Conservation (phyloP, 2,888 invertebrate species). For the Stictocephala bisonia region DNA sequence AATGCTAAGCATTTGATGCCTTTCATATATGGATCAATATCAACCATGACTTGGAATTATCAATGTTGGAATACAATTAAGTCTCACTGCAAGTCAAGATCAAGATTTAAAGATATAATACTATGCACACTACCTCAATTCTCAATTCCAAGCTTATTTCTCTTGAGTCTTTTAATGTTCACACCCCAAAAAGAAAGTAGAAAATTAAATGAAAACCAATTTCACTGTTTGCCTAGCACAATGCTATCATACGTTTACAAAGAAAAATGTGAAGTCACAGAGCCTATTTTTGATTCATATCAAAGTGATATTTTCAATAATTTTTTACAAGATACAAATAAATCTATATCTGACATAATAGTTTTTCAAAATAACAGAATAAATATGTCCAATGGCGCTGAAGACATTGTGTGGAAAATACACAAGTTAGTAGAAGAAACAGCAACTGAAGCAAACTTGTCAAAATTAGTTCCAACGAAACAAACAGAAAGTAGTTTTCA, state of each 20-base stretch:
- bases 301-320: neutral
- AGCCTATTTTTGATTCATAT: neutral
- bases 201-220: neutral
- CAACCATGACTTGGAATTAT: neutral
- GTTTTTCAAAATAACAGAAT: neutral
- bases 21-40: conserved; percentile 1
- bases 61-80: neutral
- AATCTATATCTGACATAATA: neutral
- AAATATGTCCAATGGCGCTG: neutral
- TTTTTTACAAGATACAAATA: neutral
- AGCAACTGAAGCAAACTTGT: too few relatives aligned
- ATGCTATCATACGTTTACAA: conserved; percentile 6
- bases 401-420: neutral
- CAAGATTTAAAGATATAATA: neutral
- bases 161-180: neutral
- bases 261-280: conserved; percentile 20
- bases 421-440: neutral
- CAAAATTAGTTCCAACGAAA: too few relatives aligned
- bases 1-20: neutral
- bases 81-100: neutral
- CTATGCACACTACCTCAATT: neutral
- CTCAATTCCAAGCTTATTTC: neutral
- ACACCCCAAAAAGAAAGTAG: neutral
- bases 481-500: too few relatives aligned
- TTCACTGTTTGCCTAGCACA: neutral